Evolutionary conservation across 1,140 invertebrate species (phyloP).

Genomic region (Magallana angulata): DNA sequence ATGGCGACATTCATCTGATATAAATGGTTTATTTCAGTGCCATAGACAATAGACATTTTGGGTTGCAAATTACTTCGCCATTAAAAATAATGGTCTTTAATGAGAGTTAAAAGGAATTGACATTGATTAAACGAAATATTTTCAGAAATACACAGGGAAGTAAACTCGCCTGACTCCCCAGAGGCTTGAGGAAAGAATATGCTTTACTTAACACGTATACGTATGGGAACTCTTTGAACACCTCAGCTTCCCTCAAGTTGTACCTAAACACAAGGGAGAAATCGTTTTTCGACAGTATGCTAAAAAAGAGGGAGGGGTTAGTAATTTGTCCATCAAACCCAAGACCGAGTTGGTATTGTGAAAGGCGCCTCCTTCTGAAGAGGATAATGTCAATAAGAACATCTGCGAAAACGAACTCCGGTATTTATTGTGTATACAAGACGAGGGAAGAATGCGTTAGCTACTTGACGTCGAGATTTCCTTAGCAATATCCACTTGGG

Average conservation of each 20-base stretch:
- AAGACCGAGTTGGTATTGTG: not conserved
- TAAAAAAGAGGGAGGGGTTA: not conserved
- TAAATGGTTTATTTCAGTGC: constrained; percentile 4
- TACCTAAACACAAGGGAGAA: too few relatives aligned
- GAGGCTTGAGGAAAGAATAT: too few relatives aligned
- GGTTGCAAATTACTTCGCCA: not conserved
- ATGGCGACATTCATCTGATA: constrained; percentile 21
- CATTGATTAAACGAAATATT: constrained; percentile 7
- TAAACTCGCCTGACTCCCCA: too few relatives aligned
- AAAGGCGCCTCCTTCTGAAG: not conserved
- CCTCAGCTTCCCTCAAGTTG: too few relatives aligned
- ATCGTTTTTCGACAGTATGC: too few relatives aligned
- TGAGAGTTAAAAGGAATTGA: not conserved
- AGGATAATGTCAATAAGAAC: constrained; percentile 14
- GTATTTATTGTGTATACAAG: constrained; percentile 35
- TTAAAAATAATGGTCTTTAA: not conserved
- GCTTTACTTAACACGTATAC: too few relatives aligned
- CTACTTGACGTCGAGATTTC: constrained; percentile 33
- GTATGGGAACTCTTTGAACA: too few relatives aligned
- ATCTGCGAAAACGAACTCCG: constrained; percentile 13
- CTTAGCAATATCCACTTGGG: not conserved
- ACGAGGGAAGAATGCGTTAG: constrained; percentile 11
- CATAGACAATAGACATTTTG: not conserved
- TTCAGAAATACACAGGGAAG: not conserved
- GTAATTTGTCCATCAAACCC: constrained; percentile 22